Conservation (phyloP, 1,140 invertebrate species). For the Trachelipus rathkii region DNA sequence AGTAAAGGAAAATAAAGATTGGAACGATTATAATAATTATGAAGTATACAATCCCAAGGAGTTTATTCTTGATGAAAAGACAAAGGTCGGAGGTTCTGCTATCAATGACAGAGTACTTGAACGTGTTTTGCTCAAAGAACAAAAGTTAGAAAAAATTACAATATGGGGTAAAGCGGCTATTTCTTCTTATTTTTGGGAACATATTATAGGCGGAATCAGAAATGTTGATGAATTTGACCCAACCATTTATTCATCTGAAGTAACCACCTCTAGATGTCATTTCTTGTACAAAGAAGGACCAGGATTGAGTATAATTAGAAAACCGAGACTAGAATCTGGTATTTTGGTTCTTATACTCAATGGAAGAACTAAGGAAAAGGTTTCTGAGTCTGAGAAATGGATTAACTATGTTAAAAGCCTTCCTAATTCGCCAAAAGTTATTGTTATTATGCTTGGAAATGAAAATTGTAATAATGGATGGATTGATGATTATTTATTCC, state of each 20-base stretch:
- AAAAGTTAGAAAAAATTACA: not conserved
- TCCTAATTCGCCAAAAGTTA: not conserved
- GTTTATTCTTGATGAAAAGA: not conserved
- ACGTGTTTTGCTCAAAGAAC: not conserved
- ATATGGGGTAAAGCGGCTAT: slow-evolving; percentile 3
- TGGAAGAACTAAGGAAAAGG: not conserved
- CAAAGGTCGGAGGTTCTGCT: not conserved
- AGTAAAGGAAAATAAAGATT: not conserved
- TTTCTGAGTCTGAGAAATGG: not conserved
- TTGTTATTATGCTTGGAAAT: not conserved
- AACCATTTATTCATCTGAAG: not conserved
- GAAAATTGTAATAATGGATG: not conserved
- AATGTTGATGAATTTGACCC: not conserved
- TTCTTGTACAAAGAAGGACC: not conserved
- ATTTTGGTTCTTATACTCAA: not conserved
- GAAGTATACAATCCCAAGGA: not conserved
- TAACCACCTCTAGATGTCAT: not conserved
- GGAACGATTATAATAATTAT: not conserved
- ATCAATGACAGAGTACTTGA: not conserved
- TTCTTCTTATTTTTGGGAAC: not conserved
- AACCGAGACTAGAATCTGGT: not conserved
- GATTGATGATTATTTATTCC: not conserved
- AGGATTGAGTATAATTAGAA: not conserved
- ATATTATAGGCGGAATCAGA: not conserved
- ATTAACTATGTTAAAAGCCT: not conserved